A percentile compares a stretch with the other conserved stretches of the same genome.
These are phyloP conservation scores for Harpalus rufipes DNA, from an alignment of 2,888 invertebrate genomes.

Conservation along the genomic window DNA sequence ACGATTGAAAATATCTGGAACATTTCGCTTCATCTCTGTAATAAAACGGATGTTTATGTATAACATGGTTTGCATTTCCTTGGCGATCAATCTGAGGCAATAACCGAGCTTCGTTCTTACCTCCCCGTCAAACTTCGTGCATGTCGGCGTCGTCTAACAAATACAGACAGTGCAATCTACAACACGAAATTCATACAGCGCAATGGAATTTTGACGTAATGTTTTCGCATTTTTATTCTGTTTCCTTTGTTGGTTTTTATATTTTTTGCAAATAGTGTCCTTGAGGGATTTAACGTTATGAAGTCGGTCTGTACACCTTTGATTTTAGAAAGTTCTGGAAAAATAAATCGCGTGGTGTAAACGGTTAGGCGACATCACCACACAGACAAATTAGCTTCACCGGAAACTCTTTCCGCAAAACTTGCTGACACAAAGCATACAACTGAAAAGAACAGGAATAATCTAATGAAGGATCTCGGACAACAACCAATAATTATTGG, in stretches of 20 bases:
- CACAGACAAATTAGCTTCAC: no score
- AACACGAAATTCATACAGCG: neutral
- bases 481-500: no score
- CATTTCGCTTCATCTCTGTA: conserved; percentile 46
- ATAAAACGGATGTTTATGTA: conserved; percentile 54
- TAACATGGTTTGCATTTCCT: conserved; percentile 52
- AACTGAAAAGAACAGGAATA: no score
- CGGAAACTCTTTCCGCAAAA: no score
- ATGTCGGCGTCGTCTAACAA: neutral
- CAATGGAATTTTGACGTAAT: neutral
- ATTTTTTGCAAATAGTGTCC: neutral
- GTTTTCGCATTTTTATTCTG: neutral
- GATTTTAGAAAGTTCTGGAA: no score
- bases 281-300: no score
- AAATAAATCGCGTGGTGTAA: no score
- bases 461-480: no score
- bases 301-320: no score
- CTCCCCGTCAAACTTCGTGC: neutral
- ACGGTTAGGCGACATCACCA: no score
- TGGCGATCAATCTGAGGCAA: conserved; percentile 33
- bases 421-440: no score
- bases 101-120: conserved; percentile 9
- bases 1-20: conserved; percentile 44
- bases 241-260: neutral
- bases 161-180: neutral